Base-by-base conservation (phyloP, 2,888 invertebrate genomes). In the Conistra vaccinii region DNA sequence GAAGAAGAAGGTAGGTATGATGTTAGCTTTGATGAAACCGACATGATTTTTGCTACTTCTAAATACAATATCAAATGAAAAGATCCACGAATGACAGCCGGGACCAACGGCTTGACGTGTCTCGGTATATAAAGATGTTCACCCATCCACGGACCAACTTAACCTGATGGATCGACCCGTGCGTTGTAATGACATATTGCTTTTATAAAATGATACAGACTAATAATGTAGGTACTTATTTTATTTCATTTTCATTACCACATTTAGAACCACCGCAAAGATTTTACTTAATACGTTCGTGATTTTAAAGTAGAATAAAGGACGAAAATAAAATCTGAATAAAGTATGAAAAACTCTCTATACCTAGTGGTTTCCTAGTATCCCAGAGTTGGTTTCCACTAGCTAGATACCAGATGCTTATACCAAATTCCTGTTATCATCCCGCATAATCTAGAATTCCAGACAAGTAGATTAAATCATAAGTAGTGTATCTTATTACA, bases 401-500 rank as follows among this genome's bases (percentile, higher is more conserved):
- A 73, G 70, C 71, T 62, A 35, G 20, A 23, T 45, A 42, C 71
- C 1, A 65, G 68, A n/a, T 68, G 48, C 14, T 57, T 23, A 65
- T 51, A 48, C 7, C 7, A 2, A n/a, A 23, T 51, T 51, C 42
- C 42, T 53, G 65, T 29, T 65, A 60, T 71, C 58, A 9, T 55
- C 55, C 23, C 23, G 67, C 60, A 26, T 67, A 48, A 71, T 63
- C 48, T 78, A 35, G n/a, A 60, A 35, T 26, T 39, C 73, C 45
- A 68, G 67, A 42, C 65, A 65, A 29, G 42, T 32, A 57, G n/a
- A 78, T 69, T 57, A 67, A 23, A 23, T 35, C n/a, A 45, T 63
- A 63, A 67, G 58, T 69, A 73, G 66, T 67, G 67, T 66, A 5
- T 32, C 39, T 60, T 79, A 83, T 69, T 57, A 79, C 42, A 17